Conservation (phyloP, 2,797 vertebrate genomes). For the Chiloscyllium punctatum region DNA sequence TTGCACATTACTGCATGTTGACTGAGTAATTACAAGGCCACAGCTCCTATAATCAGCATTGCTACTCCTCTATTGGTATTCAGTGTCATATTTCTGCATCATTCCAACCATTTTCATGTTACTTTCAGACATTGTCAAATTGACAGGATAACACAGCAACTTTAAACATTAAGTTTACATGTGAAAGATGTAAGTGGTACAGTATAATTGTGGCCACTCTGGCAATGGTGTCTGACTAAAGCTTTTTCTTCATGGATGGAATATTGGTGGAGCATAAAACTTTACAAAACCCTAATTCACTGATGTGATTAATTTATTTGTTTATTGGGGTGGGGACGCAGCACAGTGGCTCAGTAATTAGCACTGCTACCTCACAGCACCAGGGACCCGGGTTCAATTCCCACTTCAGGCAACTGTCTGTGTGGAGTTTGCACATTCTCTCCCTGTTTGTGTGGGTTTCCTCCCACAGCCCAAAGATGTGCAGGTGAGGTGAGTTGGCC, state of each 20-base stretch:
- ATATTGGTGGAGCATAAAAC: background rate
- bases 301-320: background rate
- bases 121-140: background rate
- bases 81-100: background rate
- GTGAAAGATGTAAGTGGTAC: background rate
- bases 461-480: no score
- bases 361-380: no score
- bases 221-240: background rate
- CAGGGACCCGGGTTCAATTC: no score
- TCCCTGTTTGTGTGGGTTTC: no score
- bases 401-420: no score
- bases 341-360: no score
- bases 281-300: background rate
- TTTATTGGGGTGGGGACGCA: background rate
- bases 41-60: background rate
- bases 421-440: no score
- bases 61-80: background rate
- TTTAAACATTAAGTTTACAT: background rate
- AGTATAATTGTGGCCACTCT: background rate
- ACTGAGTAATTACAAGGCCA: background rate
- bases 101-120: background rate
- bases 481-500: no score
- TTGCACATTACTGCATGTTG: background rate
- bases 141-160: background rate
- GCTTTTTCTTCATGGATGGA: background rate